Evolutionary conservation across 2,888 invertebrate genomes (phyloP).

Genomic region (Ditula angustiorana): DNA sequence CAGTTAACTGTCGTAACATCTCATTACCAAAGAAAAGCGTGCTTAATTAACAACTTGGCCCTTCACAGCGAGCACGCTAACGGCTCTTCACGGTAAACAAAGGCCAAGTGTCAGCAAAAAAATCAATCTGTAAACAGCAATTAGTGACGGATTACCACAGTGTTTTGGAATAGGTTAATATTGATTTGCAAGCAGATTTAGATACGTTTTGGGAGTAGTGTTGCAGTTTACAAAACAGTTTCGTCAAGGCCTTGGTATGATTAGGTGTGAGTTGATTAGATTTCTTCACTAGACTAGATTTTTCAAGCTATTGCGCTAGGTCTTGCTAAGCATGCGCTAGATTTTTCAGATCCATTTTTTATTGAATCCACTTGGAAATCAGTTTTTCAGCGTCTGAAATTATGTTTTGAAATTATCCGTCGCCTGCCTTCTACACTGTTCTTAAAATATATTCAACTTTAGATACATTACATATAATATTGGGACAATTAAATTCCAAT

Average conservation of each 20-base stretch:
- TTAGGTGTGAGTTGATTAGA: not conserved
- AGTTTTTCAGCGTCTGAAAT: not conserved
- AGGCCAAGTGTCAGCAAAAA: conserved; percentile 13
- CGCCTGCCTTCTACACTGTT: no score
- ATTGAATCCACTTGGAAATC: not conserved
- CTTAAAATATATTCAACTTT: no score
- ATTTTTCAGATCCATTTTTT: not conserved
- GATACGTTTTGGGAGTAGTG: conserved; percentile 7
- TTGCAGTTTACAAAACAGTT: conserved; percentile 5
- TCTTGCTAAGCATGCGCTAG: conserved; percentile 1
- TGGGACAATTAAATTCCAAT: no score
- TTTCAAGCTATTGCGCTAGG: not conserved
- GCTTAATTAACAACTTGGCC: conserved; percentile 20
- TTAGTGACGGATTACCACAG: conserved; percentile 22
- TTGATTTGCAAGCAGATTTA: conserved; percentile 7
- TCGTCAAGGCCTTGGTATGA: conserved; percentile 5
- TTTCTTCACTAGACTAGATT: conserved; percentile 8
- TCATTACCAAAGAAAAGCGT: conserved; percentile 11
- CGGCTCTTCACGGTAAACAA: not conserved
- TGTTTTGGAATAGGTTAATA: conserved; percentile 21
- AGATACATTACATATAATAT: no score
- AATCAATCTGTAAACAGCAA: conserved; percentile 29
- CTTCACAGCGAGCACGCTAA: not conserved
- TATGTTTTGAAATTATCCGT: not conserved
- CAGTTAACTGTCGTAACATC: conserved; percentile 3